Percentiles rank a stretch among this genome's conserved stretches.
Evolutionary conservation across 1,140 invertebrate genomes (phyloP).

Genomic region (Lucilia sericata): DNA sequence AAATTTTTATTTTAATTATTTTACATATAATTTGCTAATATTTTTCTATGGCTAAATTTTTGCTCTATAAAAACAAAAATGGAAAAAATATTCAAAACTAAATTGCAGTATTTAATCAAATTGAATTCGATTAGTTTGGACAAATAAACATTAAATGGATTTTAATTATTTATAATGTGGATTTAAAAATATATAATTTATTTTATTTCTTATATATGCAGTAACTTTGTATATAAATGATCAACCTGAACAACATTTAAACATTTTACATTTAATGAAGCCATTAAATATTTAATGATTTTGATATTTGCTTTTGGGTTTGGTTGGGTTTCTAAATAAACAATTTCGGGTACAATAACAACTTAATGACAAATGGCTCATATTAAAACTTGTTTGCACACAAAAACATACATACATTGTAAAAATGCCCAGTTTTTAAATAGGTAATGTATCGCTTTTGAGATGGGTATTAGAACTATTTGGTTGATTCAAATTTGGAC

Average conservation of each 20-base stretch:
- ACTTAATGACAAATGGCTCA: no score
- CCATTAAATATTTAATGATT: background rate
- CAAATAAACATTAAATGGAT: conserved; percentile 3
- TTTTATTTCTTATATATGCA: background rate
- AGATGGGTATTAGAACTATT: no score
- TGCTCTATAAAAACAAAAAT: background rate
- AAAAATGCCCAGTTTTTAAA: no score
- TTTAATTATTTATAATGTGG: conserved; percentile 8
- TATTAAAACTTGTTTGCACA: background rate
- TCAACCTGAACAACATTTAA: background rate
- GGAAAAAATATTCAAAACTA: background rate
- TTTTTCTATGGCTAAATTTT: background rate
- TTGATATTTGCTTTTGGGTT: background rate
- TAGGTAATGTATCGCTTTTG: no score
- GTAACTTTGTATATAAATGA: background rate
- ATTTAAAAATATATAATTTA: background rate
- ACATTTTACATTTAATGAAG: background rate
- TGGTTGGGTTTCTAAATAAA: background rate
- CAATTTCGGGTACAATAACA: no score
- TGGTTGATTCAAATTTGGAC: no score
- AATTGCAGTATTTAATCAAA: background rate
- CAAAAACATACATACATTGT: background rate
- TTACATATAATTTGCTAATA: background rate
- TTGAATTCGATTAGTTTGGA: background rate
- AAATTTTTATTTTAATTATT: background rate